Conservation (phyloP, 35 echinoderm and acorn worm genomes). For the Ptychodera flava region DNA sequence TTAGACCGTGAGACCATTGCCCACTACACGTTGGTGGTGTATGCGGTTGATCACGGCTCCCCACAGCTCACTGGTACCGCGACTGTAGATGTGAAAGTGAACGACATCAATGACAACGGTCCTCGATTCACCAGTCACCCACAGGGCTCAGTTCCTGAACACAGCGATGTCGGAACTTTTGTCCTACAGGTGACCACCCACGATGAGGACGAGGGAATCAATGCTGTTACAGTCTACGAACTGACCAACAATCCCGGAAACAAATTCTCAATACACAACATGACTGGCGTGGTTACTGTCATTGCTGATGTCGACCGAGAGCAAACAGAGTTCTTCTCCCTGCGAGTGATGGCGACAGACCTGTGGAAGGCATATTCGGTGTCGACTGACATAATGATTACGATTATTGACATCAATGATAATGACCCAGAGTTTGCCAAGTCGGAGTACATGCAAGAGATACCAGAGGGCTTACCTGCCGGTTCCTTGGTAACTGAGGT, state of each 20-base stretch:
- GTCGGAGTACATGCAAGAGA: constrained; percentile 14
- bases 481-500: constrained; percentile 47
- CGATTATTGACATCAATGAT: constrained; percentile 78
- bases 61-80: constrained; percentile 32
- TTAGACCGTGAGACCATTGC: constrained; percentile 61
- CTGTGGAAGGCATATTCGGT: constrained; percentile 18
- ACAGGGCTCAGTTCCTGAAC: constrained; percentile 52
- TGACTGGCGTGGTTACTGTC: constrained; percentile 57
- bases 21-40: constrained; percentile 50
- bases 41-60: constrained; percentile 58
- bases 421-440: constrained; percentile 56
- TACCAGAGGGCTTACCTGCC: constrained; percentile 36
- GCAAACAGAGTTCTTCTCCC: constrained; percentile 14
- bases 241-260: neutral
- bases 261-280: constrained; percentile 46
- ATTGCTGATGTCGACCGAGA: constrained; percentile 57
- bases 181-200: constrained; percentile 63
- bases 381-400: constrained; percentile 61
- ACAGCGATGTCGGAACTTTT: constrained; percentile 40
- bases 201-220: constrained; percentile 51
- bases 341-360: constrained; percentile 54
- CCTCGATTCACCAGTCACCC: constrained; percentile 53
- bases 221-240: constrained; percentile 37
- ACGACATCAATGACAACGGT: constrained; percentile 77
- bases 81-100: constrained; percentile 49